Evolutionary conservation across 2,113 vertebrate species (phyloP).

Genomic region (Euleptes europaea): DNA sequence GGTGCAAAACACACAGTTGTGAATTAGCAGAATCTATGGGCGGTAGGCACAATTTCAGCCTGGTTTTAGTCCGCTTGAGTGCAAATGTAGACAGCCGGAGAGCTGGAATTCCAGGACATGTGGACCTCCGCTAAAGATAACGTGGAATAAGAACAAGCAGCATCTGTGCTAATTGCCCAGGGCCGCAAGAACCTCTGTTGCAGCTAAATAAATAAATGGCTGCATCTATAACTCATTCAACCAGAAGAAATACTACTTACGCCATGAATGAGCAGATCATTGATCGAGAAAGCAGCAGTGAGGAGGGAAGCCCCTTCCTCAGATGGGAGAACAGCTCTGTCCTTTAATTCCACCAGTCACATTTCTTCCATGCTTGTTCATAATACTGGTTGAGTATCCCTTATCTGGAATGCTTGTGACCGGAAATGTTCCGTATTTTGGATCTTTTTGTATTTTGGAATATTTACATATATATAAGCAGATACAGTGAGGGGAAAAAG

Average conservation of each 20-base stretch:
- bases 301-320: constrained; percentile 17
- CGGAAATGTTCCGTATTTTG: too few relatives aligned
- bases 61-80: neutral
- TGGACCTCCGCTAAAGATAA: neutral
- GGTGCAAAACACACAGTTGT: neutral
- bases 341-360: neutral
- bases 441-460: too few relatives aligned
- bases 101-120: neutral
- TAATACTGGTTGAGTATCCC: too few relatives aligned
- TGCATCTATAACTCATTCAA: constrained; percentile 61
- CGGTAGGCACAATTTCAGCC: neutral
- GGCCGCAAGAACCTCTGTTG: constrained; percentile 45
- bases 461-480: too few relatives aligned
- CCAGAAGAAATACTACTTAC: constrained; percentile 51
- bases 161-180: constrained; percentile 49
- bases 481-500: too few relatives aligned
- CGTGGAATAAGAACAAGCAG: constrained; percentile 32
- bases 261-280: constrained; percentile 50
- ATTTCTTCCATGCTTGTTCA: constrained; percentile 16
- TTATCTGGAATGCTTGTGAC: too few relatives aligned
- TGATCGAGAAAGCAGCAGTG: constrained; percentile 55
- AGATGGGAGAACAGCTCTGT: neutral
- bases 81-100: neutral
- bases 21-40: neutral
- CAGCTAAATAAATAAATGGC: constrained; percentile 62